A percentile compares a stretch with the other conserved stretches of the same genome.
Conservation (phyloP, 2,113 vertebrate species). For the Pleuronectes platessa region DNA sequence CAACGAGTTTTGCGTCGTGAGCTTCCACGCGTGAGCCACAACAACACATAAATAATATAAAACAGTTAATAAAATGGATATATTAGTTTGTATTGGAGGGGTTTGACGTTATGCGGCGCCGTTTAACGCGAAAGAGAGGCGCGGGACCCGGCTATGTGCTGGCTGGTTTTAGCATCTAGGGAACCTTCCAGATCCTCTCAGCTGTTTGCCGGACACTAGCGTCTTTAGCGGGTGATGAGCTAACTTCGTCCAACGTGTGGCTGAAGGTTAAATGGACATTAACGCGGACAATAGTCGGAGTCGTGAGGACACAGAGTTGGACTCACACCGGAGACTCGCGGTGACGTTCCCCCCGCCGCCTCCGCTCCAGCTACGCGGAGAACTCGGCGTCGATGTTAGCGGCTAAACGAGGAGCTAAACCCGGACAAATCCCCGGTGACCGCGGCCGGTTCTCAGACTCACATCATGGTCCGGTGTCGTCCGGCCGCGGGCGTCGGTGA, state of each 20-base stretch:
- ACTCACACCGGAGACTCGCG: not conserved
- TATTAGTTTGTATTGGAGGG: not conserved
- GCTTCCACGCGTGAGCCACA: not conserved
- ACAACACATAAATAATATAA: not conserved
- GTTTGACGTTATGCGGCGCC: not conserved
- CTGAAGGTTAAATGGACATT: not conserved
- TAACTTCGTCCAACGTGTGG: no score
- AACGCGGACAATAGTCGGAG: not conserved
- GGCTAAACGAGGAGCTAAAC: not conserved
- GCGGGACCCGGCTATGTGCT: conserved; percentile 58
- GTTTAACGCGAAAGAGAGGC: not conserved
- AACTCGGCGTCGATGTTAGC: conserved; percentile 24
- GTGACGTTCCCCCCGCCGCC: not conserved
- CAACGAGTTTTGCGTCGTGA: not conserved
- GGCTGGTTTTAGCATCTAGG: conserved; percentile 30
- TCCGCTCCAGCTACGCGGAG: no score
- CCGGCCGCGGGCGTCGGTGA: not conserved
- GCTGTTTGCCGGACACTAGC: not conserved
- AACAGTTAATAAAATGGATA: not conserved
- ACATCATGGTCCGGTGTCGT: conserved; percentile 31
- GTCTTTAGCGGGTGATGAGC: not conserved
- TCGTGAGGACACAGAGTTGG: not conserved
- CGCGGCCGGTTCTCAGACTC: not conserved
- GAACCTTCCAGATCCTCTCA: conserved; percentile 1
- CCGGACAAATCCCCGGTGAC: not conserved